Conservation (phyloP, 2,888 invertebrate genomes). For the Odontocerum albicorne region DNA sequence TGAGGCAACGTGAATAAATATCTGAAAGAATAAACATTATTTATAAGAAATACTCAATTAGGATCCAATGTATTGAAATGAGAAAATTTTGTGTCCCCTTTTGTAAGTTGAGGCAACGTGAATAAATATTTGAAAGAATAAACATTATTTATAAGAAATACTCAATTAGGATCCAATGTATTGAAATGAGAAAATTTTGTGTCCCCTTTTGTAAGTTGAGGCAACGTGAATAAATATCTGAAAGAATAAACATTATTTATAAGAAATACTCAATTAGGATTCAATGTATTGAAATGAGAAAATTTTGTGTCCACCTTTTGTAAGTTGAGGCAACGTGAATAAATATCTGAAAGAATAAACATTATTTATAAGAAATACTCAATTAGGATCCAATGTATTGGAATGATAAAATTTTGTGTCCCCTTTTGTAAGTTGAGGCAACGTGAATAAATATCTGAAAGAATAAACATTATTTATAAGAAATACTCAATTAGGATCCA, state of each 20-base stretch:
- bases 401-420: conserved; percentile 25
- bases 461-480: too few species aligned
- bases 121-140: conserved; percentile 26
- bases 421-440: conserved; percentile 27
- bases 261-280: too few species aligned
- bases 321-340: conserved; percentile 28
- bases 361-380: neutral
- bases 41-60: too few species aligned
- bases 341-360: conserved; percentile 25
- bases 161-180: too few species aligned
- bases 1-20: conserved; percentile 27
- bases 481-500: too few species aligned
- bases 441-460: conserved; percentile 29
- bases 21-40: conserved; percentile 13
- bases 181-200: conserved; percentile 22
- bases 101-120: conserved; percentile 24
- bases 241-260: neutral
- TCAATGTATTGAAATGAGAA: too few species aligned
- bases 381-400: too few species aligned
- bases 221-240: conserved; percentile 29
- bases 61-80: too few species aligned
- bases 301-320: conserved; percentile 28
- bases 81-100: too few species aligned
- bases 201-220: conserved; percentile 25
- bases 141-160: too few species aligned